Evolutionary conservation across 2,888 invertebrate species (phyloP).

Genomic region (Antheraea assamensis): DNA sequence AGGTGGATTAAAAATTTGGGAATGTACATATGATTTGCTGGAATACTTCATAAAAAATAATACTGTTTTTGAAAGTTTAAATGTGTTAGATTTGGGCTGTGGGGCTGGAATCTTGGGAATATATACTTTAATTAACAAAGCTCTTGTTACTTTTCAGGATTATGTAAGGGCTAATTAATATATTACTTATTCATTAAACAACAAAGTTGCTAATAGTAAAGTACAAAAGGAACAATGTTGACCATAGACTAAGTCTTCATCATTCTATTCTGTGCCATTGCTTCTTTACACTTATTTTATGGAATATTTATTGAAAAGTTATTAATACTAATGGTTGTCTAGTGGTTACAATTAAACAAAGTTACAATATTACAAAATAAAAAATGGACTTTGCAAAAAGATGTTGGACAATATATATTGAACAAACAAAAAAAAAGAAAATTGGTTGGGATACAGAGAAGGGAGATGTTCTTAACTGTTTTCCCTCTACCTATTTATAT

Average conservation of each 20-base stretch:
- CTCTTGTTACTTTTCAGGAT: slow-evolving; percentile 93
- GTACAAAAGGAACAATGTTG: background rate
- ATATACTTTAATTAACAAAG: slow-evolving; percentile 85
- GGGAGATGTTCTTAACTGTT: too few relatives aligned
- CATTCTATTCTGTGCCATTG: too few relatives aligned
- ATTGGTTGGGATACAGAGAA: too few relatives aligned
- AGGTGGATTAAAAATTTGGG: slow-evolving; percentile 98
- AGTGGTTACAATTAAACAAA: too few relatives aligned
- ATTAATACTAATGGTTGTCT: too few relatives aligned
- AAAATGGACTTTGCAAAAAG: too few relatives aligned
- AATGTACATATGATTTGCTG: slow-evolving; percentile 92
- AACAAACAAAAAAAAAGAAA: too few relatives aligned
- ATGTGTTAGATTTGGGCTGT: slow-evolving; percentile 94
- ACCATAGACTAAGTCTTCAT: background rate
- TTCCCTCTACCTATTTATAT: too few relatives aligned
- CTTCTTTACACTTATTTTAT: background rate
- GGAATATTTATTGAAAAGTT: background rate
- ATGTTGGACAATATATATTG: too few relatives aligned
- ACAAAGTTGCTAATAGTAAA: background rate
- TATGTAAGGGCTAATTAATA: slow-evolving; percentile 88
- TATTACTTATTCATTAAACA: background rate
- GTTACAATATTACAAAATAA: too few relatives aligned
- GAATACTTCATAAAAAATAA: slow-evolving; percentile 80
- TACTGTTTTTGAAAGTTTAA: slow-evolving; percentile 71
- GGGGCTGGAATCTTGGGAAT: slow-evolving; percentile 96